Conservation (phyloP, 2,888 invertebrate genomes). For the Stenchaetothrips biformis region DNA sequence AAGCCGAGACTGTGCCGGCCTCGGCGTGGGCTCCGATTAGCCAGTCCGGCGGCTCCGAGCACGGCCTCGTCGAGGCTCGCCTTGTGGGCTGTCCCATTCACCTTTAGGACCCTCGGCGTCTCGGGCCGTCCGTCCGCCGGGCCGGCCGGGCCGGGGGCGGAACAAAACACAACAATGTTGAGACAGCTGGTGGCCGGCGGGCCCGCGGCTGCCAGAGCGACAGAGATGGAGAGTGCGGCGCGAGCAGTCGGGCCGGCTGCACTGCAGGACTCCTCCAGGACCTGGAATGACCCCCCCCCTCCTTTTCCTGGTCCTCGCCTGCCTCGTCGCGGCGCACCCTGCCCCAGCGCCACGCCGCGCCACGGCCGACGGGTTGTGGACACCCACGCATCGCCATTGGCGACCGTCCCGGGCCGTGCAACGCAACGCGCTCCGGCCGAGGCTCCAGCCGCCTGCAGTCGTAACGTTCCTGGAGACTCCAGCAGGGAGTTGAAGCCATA, state of each 20-base stretch:
- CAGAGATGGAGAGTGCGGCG: too few relatives aligned
- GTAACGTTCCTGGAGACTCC: too few relatives aligned
- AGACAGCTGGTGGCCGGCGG: constrained; percentile 13
- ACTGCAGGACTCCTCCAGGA: constrained; percentile 4
- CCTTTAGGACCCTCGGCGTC: neutral
- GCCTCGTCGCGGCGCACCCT: neutral
- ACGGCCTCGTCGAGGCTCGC: neutral
- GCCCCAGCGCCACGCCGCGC: neutral
- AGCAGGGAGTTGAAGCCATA: too few relatives aligned
- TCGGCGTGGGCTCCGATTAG: too few relatives aligned
- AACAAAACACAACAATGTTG: constrained; percentile 17
- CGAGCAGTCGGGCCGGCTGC: neutral
- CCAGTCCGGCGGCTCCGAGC: neutral
- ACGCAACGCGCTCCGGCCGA: neutral
- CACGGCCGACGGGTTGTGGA: neutral
- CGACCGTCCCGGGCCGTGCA: neutral
- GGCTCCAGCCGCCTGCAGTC: neutral
- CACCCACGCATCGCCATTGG: constrained; percentile 22
- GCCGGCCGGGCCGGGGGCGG: neutral
- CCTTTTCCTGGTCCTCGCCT: neutral
- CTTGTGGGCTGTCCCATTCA: neutral
- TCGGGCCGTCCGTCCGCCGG: neutral
- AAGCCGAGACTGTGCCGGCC: too few relatives aligned
- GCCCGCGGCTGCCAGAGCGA: too few relatives aligned
- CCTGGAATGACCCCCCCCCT: constrained; percentile 2